phyloP scores from a whole-genome alignment of 2,113 vertebrate species.

The Furnarius figulus region DNA sequence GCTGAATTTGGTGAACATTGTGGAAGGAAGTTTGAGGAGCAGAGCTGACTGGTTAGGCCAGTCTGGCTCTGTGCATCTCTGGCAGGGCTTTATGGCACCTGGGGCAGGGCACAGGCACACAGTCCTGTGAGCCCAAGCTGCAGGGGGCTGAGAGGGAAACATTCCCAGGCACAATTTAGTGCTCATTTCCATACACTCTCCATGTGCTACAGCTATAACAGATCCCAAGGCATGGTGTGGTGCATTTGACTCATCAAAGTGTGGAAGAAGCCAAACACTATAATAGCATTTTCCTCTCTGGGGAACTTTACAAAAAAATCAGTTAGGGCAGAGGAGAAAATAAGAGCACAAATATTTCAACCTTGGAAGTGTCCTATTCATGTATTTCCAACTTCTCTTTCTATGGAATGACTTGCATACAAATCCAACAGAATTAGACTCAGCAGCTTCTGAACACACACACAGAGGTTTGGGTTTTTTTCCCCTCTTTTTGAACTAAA shows the following conservation, averaged over 20 bases:
- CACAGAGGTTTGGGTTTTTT: background rate
- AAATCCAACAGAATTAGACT: background rate
- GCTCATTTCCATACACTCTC: background rate
- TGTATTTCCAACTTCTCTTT: conserved; percentile 10
- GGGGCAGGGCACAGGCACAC: background rate
- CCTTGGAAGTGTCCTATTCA: conserved; percentile 12
- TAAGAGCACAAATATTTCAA: conserved; percentile 8
- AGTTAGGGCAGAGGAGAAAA: background rate
- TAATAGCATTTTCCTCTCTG: background rate
- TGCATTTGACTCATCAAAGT: background rate
- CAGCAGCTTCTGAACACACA: background rate
- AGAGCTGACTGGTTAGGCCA: background rate
- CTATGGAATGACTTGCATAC: conserved; percentile 9
- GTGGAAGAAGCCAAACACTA: background rate
- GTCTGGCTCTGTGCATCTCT: background rate
- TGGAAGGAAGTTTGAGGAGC: background rate
- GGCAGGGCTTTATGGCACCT: background rate
- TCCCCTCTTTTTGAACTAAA: background rate
- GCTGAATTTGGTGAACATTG: background rate
- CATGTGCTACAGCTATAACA: background rate
- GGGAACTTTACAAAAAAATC: background rate
- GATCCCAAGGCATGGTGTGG: background rate
- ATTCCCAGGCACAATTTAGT: background rate
- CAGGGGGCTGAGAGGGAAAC: background rate
- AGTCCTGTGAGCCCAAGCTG: background rate